Percentiles rank a stretch among this genome's conserved stretches.
phyloP scores from a whole-genome alignment of 1,140 invertebrate species.

The Pinna nobilis region DNA sequence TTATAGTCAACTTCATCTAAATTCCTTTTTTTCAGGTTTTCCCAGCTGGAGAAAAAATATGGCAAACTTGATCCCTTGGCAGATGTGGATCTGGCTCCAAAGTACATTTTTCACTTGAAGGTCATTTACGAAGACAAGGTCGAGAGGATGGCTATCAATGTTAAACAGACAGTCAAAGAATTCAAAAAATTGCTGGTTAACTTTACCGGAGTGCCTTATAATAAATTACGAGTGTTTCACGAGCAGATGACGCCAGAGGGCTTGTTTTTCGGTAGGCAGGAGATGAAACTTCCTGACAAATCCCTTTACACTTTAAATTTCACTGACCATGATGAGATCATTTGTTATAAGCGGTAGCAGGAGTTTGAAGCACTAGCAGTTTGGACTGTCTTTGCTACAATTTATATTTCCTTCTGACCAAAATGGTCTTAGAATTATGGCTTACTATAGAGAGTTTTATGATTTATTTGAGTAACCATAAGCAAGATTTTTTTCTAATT shows the following conservation, averaged over 20 bases:
- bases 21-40: slow-evolving; percentile 49
- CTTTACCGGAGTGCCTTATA: slow-evolving; percentile 85
- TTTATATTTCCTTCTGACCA: too few relatives aligned
- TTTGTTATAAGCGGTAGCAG: not conserved
- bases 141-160: slow-evolving; percentile 46
- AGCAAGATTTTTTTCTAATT: too few relatives aligned
- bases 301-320: slow-evolving; percentile 1
- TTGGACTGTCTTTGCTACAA: not conserved
- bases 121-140: slow-evolving; percentile 35
- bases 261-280: not conserved
- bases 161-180: slow-evolving; percentile 46
- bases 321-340: slow-evolving; percentile 79
- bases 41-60: slow-evolving; percentile 54
- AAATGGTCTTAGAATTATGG: too few relatives aligned
- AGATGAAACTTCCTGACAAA: slow-evolving; percentile 75
- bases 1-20: too few relatives aligned
- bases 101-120: slow-evolving; percentile 31
- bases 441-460: too few relatives aligned
- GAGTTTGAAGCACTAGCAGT: not conserved
- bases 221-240: slow-evolving; percentile 84
- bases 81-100: slow-evolving; percentile 48
- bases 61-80: slow-evolving; percentile 57
- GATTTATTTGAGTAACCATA: too few relatives aligned
- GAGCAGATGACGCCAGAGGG: not conserved
- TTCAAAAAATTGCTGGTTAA: slow-evolving; percentile 53